Evolutionary conservation across 2,113 vertebrate genomes (phyloP), one percentile per base, ranked within the genome.

Genomic region (Syngnathus floridae): DNA sequence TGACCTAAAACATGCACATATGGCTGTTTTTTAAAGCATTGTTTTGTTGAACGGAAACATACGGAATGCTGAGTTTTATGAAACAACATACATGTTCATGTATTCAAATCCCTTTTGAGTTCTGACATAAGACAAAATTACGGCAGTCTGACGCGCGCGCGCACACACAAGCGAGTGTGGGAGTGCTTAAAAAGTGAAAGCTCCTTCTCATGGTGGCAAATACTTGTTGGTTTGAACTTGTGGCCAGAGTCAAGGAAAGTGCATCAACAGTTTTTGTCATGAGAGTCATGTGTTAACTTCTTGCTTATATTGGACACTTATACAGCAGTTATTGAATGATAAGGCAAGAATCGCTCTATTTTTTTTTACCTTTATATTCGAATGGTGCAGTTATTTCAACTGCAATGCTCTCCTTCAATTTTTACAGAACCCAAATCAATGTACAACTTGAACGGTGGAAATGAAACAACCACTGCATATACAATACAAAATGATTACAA

Each of bases 1-100:
- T 86, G 84, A 86, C 86, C 84, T 88, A 88, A 84, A 88, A 87
- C 88, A 76, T 89, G 88, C 88, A 89, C 82, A 75, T 83, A 88
- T 84, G 84, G 84, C 84, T 82, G 86, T 79, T 82, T 48, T 48
- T 48, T 48, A 62, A 76, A 72, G 55, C 61, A 76, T 76, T 69
- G 77, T 43, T 60, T 73, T 62, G 60, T 69, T 71, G 64, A 82
- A 82, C 70, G 54, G 57, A 78, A 86, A 77, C 66, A 55, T 65
- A 80, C 75, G n/a, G 87, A 84, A 88, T 85, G 85, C 80, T 77
- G 79, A 76, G 82, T 74, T 74, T 17, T 35, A 72, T 77, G 74
- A 75, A 80, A 77, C 74, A 72, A 80, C 71, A 74, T 40, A 85
- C 67, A 77, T 69, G 74, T 76, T 69, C 63, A 74, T 80, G 75